These are phyloP conservation scores for Leuciscus waleckii DNA, from an alignment of 2,797 vertebrate species.

Conservation along the genomic window DNA sequence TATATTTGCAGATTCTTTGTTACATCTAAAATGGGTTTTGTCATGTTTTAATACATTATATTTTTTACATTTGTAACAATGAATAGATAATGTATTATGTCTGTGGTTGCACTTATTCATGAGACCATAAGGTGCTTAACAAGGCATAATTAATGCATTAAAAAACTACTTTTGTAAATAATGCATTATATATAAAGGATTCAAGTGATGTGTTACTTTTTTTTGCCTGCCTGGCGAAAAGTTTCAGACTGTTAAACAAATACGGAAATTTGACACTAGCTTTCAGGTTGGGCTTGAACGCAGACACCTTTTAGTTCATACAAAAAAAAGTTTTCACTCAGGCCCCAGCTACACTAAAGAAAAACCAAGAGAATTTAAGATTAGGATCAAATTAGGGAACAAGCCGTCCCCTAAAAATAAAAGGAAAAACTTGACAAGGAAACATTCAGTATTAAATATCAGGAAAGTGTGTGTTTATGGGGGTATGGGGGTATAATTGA, in stretches of 20 bases:
- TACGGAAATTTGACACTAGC: slow-evolving; percentile 3
- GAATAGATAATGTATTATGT: not conserved
- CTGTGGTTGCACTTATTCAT: not conserved
- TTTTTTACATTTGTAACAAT: not conserved
- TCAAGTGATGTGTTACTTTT: not conserved
- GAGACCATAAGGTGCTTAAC: not conserved
- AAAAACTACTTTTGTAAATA: not conserved
- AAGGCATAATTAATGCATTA: not conserved
- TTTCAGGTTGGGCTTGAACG: slow-evolving; percentile 8
- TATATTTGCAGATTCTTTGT: slow-evolving; percentile 17
- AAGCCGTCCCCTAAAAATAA: not conserved
- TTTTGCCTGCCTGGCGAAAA: not conserved
- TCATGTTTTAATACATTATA: not conserved
- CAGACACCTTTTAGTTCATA: not conserved
- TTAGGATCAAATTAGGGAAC: slow-evolving; percentile 36
- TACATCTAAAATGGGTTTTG: not conserved
- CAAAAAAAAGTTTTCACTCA: not conserved
- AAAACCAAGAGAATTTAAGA: slow-evolving; percentile 1
- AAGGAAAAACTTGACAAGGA: not conserved
- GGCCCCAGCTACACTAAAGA: slow-evolving; percentile 5
- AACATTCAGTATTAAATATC: slow-evolving; percentile 47
- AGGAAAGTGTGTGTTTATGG: slow-evolving; percentile 52
- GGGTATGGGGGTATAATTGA: not conserved
- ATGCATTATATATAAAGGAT: not conserved
- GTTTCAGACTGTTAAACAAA: not conserved